Evolutionary conservation across 2,113 vertebrate genomes (phyloP).

Genomic region (Pachyramphus minor): DNA sequence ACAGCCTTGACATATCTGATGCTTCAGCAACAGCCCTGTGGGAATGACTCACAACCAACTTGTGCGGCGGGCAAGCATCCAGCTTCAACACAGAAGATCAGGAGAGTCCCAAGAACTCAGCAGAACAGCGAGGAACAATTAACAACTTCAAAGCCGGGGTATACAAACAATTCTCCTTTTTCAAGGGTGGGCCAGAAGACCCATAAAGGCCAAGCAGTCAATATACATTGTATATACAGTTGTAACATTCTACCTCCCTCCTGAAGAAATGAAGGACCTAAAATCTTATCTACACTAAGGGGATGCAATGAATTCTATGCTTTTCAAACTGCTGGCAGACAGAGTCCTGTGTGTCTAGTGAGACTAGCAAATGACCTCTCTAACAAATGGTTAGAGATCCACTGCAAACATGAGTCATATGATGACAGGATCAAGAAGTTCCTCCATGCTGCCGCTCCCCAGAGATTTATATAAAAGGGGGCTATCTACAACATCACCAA

Average conservation of each 20-base stretch:
- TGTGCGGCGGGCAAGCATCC: not conserved
- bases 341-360: not conserved
- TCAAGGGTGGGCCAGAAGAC: not conserved
- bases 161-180: not conserved
- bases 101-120: not conserved
- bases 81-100: not conserved
- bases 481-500: not conserved
- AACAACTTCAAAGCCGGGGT: not conserved
- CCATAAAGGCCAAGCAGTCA: not conserved
- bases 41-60: not conserved
- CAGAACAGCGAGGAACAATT: not conserved
- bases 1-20: conserved; percentile 30
- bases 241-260: not conserved
- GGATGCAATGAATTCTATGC: not conserved
- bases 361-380: not conserved
- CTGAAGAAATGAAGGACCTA: not conserved
- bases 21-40: conserved; percentile 35
- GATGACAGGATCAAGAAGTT: not conserved
- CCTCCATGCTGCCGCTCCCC: not conserved
- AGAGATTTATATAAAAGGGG: not conserved
- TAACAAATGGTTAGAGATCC: not conserved
- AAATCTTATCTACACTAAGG: not conserved
- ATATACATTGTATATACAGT: not conserved
- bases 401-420: not conserved
- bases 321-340: not conserved